Evolutionary conservation across 92 coral and sea anemone genomes (phyloP), one percentile per base, ranked within the genome.

Genomic region (Pocillopora grandis): DNA sequence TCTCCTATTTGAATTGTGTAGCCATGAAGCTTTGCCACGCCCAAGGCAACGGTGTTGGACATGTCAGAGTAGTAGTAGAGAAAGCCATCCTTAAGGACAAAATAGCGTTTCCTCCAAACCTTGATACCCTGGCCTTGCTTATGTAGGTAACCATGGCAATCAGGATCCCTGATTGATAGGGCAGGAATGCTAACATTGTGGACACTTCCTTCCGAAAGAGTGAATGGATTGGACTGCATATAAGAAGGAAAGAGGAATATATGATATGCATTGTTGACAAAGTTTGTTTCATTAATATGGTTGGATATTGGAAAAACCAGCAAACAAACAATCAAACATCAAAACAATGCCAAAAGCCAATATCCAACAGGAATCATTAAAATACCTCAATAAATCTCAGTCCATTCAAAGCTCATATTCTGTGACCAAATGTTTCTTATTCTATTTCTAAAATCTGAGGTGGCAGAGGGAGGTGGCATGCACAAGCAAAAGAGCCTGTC

Each of bases 111-210:
- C 42, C 90, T 92, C 99, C 99, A 96, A 9, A 86, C 82, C 80
- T 86, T 91, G 74, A 89, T 80, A 67, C 72, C 89, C 14, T 81
- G 90, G 52, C 99, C 99, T 81, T 89, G 90, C 75, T 96, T 96
- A 71, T 91, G 72, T 36, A 96, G 92, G 88, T 94, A 96, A 63
- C 99, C 99, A 89, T 96, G 99, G 90, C 99, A 96, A 80, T 96
- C 99, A 9, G 99, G 99, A 59, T 96, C 95, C 87, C 91, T 91
- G 88, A 96, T 96, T 66, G 99, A 94, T 82, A 96, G 81, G 48
- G 99, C 99, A 19, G 99, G 99, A 72, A 96, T 96, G 75, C 98
- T 95, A 81, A 96, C 99, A 35, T 96, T 96, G 91, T 96, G 99
- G 58, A 96, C 94, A 76, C 84, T 94, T 62, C 95, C 98, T 71